Conservation (phyloP, 2,888 invertebrate genomes). For the Heliconius erato region DNA sequence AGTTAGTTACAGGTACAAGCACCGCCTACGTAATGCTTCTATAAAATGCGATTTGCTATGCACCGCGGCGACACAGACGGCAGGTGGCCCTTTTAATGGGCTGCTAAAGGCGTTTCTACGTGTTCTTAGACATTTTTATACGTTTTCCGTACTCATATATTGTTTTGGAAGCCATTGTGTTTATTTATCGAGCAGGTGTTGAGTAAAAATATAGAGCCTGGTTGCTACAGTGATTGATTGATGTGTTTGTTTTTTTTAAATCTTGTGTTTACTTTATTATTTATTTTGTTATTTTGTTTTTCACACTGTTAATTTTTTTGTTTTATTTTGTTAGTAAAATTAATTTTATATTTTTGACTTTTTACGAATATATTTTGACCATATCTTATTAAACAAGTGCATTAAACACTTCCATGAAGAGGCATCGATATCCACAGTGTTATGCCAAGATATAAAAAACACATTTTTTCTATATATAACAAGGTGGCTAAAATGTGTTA, state of each 20-base stretch:
- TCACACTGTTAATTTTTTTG: not conserved
- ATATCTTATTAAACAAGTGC: too few species aligned
- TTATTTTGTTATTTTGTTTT: not conserved
- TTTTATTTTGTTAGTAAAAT: not conserved
- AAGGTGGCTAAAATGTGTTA: too few species aligned
- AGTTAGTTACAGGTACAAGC: constrained; percentile 34
- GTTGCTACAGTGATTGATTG: constrained; percentile 26
- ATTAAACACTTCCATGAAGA: too few species aligned
- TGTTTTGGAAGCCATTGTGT: constrained; percentile 19
- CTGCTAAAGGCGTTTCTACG: constrained; percentile 39
- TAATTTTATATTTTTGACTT: not conserved
- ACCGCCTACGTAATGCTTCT: constrained; percentile 62
- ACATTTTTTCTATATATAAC: too few species aligned
- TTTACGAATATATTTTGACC: too few species aligned
- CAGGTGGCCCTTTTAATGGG: constrained; percentile 70
- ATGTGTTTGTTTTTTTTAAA: not conserved
- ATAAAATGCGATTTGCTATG: constrained; percentile 82
- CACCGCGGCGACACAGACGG: constrained; percentile 66
- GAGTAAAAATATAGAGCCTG: not conserved
- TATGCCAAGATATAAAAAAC: too few species aligned
- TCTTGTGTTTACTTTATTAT: not conserved
- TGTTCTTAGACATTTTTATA: constrained; percentile 39
- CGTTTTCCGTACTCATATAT: constrained; percentile 31
- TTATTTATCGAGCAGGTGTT: constrained; percentile 23
- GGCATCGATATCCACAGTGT: too few species aligned